phyloP scores from a whole-genome alignment of 2,113 vertebrate species.

The Spermophilus dauricus region DNA sequence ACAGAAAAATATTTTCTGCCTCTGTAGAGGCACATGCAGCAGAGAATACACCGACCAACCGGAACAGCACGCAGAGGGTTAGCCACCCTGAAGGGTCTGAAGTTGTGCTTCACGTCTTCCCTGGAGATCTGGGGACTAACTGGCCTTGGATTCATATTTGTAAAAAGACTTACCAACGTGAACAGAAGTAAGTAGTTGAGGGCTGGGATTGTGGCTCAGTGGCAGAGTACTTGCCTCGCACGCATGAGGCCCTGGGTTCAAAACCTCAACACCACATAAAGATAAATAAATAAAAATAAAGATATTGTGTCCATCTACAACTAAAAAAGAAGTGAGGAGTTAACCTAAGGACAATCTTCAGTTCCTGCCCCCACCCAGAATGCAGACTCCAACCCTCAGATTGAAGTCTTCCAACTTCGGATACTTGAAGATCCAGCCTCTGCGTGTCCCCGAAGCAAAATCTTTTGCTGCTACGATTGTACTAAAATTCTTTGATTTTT shows the following conservation, averaged over 20 bases:
- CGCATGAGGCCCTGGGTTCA: no score
- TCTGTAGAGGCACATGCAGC: background rate
- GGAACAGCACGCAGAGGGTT: background rate
- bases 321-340: background rate
- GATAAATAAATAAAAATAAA: no score
- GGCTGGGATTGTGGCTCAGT: no score
- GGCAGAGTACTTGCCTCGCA: no score
- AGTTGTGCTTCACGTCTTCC: constrained; percentile 16
- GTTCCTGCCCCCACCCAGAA: background rate
- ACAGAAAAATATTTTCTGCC: background rate
- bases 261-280: no score
- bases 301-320: no score
- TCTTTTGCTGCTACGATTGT: background rate
- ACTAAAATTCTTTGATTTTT: background rate
- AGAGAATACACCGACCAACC: background rate
- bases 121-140: background rate
- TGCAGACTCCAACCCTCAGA: background rate
- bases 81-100: background rate
- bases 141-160: background rate
- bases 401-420: background rate
- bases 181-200: background rate
- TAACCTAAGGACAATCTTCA: background rate
- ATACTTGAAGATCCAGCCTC: background rate
- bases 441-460: background rate
- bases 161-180: background rate